These are phyloP conservation scores for Vombatus ursinus DNA, from an alignment of 2,113 vertebrate genomes.

Conservation along the genomic window DNA sequence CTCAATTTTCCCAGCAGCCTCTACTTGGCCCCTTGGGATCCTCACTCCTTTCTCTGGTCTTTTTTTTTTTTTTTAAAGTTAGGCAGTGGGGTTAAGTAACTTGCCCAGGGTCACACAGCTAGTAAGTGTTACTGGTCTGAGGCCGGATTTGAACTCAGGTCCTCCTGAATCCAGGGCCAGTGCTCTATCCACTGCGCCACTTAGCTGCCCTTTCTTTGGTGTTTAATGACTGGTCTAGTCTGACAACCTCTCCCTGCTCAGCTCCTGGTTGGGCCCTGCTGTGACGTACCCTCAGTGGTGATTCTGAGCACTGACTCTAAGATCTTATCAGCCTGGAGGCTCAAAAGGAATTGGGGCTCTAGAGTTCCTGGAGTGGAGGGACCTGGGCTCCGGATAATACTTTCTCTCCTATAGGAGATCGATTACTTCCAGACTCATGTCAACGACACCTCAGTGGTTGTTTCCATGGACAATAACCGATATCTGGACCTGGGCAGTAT, in stretches of 20 bases:
- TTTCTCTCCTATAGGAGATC: conserved; percentile 84
- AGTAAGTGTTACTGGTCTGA: too few species aligned
- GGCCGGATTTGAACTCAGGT: too few species aligned
- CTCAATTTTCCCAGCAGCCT: too few species aligned
- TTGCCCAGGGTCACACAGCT: too few species aligned
- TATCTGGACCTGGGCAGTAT: conserved; percentile 89
- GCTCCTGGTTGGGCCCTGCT: background rate
- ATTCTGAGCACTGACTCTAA: background rate
- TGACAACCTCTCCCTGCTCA: background rate
- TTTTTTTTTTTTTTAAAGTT: too few species aligned
- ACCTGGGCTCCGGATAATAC: background rate
- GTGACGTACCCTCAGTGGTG: background rate
- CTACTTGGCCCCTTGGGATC: too few species aligned
- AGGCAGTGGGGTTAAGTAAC: too few species aligned
- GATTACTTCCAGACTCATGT: conserved; percentile 88
- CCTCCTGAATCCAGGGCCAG: too few species aligned
- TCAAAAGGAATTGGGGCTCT: background rate
- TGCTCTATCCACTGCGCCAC: too few species aligned
- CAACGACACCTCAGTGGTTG: conserved; percentile 88
- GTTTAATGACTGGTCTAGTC: background rate
- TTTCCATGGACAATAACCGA: conserved; percentile 94
- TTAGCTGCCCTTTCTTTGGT: too few species aligned
- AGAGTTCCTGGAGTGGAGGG: background rate
- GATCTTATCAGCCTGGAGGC: background rate
- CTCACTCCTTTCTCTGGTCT: too few species aligned